Conservation (phyloP, 2,888 invertebrate genomes). For the Xanthorhoe spadicearia region DNA sequence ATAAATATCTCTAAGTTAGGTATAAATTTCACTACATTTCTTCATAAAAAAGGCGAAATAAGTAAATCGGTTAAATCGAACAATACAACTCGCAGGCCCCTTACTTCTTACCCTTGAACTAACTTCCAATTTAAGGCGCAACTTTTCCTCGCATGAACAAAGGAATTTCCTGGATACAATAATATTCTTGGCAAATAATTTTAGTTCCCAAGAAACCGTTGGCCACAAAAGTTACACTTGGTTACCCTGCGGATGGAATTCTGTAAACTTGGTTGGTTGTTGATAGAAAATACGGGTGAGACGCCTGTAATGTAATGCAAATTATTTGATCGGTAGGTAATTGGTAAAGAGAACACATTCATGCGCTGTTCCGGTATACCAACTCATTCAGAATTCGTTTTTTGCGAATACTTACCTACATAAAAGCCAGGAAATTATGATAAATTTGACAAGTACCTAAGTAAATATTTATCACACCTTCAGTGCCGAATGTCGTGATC, state of each 20-base stretch:
- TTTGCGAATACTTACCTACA: no score
- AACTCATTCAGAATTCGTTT: no score
- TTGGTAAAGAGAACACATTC: no score
- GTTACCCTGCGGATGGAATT: conserved; percentile 3
- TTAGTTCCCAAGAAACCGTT: conserved; percentile 10
- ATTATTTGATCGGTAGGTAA: background rate
- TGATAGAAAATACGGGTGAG: background rate
- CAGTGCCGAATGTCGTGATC: no score
- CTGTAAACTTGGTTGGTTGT: conserved; percentile 1
- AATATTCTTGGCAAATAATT: conserved; percentile 20
- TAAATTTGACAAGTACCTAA: no score
- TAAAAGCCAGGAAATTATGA: no score
- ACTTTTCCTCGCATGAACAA: conserved; percentile 18
- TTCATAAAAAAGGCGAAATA: background rate
- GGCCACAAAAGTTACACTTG: conserved; percentile 7
- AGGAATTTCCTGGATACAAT: conserved; percentile 21
- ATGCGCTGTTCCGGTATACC: no score
- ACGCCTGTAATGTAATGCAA: background rate
- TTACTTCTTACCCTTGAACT: background rate
- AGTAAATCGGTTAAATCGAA: background rate
- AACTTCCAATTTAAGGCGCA: conserved; percentile 10
- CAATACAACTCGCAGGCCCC: background rate
- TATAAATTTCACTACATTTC: background rate
- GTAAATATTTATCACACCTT: no score
- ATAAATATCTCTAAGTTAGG: no score